These are phyloP conservation scores for Nasonovia ribisnigri DNA, from an alignment of 2,888 invertebrate species.

Conservation along the genomic window DNA sequence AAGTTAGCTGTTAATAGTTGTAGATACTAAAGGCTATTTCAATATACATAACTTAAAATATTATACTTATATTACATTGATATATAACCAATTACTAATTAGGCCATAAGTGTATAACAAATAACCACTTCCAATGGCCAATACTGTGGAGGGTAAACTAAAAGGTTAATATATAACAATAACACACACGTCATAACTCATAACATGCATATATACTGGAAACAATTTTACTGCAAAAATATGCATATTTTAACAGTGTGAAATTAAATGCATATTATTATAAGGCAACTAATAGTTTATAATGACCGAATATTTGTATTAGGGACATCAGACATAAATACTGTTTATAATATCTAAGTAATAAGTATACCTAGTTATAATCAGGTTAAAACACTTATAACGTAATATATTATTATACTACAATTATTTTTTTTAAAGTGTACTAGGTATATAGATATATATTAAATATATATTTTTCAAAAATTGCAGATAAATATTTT, in stretches of 20 bases:
- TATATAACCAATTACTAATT: not conserved
- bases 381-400: not conserved
- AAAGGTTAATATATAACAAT: not conserved
- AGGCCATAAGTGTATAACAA: not conserved
- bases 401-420: not conserved
- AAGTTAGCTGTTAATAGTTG: slow-evolving; percentile 20
- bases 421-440: not conserved
- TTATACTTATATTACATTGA: not conserved
- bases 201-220: not conserved
- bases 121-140: not conserved
- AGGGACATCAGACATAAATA: not conserved
- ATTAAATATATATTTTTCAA: not conserved
- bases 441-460: not conserved
- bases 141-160: not conserved
- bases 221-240: not conserved
- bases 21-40: slow-evolving; percentile 37
- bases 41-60: not conserved
- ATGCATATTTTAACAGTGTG: not conserved
- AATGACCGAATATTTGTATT: not conserved
- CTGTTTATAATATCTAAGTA: not conserved
- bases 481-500: no score
- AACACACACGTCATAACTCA: not conserved
- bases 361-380: not conserved
- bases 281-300: not conserved
- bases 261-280: not conserved